Percentiles rank a stretch among this genome's conserved stretches.
These are phyloP conservation scores for Pelobates cultripes DNA, from an alignment of 2,797 vertebrate species.

Conservation along the genomic window DNA sequence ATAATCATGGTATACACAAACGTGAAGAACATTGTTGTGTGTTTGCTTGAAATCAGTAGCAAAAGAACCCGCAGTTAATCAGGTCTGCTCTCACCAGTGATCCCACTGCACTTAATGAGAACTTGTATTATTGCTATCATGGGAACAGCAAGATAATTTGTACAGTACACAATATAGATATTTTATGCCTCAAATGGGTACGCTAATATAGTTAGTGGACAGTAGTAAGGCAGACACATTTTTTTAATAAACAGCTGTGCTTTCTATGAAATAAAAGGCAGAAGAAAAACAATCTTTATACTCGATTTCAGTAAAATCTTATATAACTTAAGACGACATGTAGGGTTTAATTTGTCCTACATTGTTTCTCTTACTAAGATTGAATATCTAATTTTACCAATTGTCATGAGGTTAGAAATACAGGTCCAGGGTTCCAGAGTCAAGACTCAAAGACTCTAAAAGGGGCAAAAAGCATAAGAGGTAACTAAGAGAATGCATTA, in stretches of 20 bases:
- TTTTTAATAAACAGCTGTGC: not conserved
- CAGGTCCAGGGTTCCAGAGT: too few species aligned
- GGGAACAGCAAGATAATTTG: conserved; percentile 35
- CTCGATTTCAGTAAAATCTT: not conserved
- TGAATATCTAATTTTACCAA: too few species aligned
- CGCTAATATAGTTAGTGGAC: conserved; percentile 16
- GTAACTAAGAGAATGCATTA: too few species aligned
- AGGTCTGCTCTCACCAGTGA: conserved; percentile 34
- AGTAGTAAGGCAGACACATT: conserved; percentile 9
- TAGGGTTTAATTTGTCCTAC: not conserved
- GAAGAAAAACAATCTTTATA: not conserved
- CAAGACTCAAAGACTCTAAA: too few species aligned
- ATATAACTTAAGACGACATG: not conserved
- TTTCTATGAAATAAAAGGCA: conserved; percentile 5
- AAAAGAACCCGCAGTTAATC: conserved; percentile 27
- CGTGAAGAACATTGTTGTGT: conserved; percentile 14
- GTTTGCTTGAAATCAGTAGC: conserved; percentile 31
- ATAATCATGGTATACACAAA: conserved; percentile 32
- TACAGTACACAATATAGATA: conserved; percentile 34
- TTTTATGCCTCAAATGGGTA: conserved; percentile 29
- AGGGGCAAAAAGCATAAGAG: too few species aligned
- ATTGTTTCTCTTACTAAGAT: not conserved
- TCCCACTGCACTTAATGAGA: conserved; percentile 41
- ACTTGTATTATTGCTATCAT: conserved; percentile 37
- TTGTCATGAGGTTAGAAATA: too few species aligned